phyloP scores from a whole-genome alignment of 2,113 vertebrate genomes.

The Shinisaurus crocodilurus region DNA sequence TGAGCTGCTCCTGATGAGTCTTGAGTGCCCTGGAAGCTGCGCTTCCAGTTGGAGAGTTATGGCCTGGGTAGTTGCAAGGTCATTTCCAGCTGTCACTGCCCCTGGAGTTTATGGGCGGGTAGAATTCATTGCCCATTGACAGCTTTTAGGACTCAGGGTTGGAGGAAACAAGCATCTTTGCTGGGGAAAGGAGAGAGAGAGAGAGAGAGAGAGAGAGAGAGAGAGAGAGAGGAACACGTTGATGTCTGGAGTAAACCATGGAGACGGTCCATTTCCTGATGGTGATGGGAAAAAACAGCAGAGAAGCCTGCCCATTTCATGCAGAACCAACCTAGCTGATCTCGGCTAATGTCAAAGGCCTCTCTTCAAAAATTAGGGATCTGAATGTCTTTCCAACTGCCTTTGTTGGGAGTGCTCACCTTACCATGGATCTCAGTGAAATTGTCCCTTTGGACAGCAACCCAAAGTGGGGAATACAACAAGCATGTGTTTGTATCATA shows the following conservation, averaged over 20 bases:
- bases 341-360: not conserved
- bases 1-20: not conserved
- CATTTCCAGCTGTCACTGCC: slow-evolving; percentile 23
- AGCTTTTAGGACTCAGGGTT: slow-evolving; percentile 18
- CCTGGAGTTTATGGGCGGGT: slow-evolving; percentile 36
- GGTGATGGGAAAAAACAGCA: slow-evolving; percentile 1
- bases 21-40: fast-evolving
- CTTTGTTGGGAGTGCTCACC: not conserved
- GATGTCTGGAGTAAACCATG: slow-evolving; percentile 1
- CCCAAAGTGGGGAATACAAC: not conserved
- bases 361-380: not conserved
- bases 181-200: not conserved
- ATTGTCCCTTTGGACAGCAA: not conserved
- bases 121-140: slow-evolving; percentile 43
- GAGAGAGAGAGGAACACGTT: not conserved
- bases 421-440: not conserved
- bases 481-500: not conserved
- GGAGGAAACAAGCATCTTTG: slow-evolving; percentile 14
- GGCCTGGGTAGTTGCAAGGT: slow-evolving; percentile 26
- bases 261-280: slow-evolving; percentile 19
- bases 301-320: slow-evolving; percentile 18
- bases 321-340: not conserved
- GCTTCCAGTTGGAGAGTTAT: not conserved
- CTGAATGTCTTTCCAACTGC: not conserved
- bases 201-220: not conserved